Percentiles rank a stretch among this genome's conserved stretches.
phyloP scores from a whole-genome alignment of 2,888 invertebrate species.

The Papilio protenor region DNA sequence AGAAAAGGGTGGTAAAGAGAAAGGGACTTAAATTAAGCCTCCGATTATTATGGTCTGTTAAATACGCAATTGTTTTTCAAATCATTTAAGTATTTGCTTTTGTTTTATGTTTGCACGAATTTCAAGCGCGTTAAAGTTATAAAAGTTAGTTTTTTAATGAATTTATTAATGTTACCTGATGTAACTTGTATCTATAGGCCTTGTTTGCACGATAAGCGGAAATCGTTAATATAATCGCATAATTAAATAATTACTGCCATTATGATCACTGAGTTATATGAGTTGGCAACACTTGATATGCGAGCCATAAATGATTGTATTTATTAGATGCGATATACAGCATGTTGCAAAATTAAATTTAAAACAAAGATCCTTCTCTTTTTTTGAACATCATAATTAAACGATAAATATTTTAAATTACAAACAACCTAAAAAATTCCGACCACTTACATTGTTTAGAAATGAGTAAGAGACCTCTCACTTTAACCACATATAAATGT shows the following conservation, averaged over 20 bases:
- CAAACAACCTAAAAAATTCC: neutral
- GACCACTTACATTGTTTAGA: neutral
- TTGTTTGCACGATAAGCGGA: conserved; percentile 25
- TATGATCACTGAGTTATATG: conserved; percentile 21
- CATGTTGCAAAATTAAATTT: neutral
- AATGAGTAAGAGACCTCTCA: neutral
- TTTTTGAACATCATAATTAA: neutral
- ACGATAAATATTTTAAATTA: neutral
- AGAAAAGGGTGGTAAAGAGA: no score
- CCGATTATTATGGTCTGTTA: no score
- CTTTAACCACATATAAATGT: neutral
- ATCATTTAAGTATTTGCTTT: no score
- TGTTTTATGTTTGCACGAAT: no score
- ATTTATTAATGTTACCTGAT: neutral
- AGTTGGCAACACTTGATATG: conserved; percentile 27
- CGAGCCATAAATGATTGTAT: conserved; percentile 1
- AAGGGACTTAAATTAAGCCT: no score
- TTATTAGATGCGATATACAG: conserved; percentile 3
- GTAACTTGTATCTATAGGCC: neutral
- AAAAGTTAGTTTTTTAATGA: neutral
- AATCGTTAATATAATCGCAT: conserved; percentile 29
- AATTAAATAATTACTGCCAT: conserved; percentile 29
- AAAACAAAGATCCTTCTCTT: neutral
- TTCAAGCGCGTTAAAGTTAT: neutral
- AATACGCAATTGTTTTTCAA: no score